Conservation (phyloP, 2,888 invertebrate species). For the Ecliptopera silaceata region DNA sequence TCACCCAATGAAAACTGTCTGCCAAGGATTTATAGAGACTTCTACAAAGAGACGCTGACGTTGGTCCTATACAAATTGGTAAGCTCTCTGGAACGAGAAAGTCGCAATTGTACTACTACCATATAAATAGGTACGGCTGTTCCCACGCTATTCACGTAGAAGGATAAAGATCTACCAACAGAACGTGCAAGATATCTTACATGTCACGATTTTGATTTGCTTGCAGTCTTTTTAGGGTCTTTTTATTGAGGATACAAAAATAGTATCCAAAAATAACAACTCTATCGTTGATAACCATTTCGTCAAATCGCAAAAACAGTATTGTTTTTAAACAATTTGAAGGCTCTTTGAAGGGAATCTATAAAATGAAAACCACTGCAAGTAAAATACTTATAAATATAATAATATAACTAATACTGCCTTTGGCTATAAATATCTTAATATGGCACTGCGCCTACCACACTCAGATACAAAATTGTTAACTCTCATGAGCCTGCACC, state of each 20-base stretch:
- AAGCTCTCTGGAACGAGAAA: slow-evolving; percentile 19
- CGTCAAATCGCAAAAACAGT: no score
- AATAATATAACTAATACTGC: no score
- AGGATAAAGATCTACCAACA: slow-evolving; percentile 29
- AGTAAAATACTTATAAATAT: no score
- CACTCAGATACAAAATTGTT: no score
- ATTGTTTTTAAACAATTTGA: no score
- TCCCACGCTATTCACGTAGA: slow-evolving; percentile 36
- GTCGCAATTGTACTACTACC: slow-evolving; percentile 15
- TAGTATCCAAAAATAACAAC: no score
- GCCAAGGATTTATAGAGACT: slow-evolving; percentile 3
- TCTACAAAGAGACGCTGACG: slow-evolving; percentile 15
- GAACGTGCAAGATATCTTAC: slow-evolving; percentile 38
- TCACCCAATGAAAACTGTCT: background rate
- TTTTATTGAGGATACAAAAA: slow-evolving; percentile 11
- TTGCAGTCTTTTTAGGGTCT: slow-evolving; percentile 23
- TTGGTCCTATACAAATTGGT: slow-evolving; percentile 20
- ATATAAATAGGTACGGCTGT: slow-evolving; percentile 24
- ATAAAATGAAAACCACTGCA: no score
- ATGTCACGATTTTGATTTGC: slow-evolving; percentile 28
- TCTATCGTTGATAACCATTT: no score
- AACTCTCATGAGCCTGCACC: no score
- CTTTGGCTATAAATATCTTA: no score
- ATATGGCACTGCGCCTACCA: no score
- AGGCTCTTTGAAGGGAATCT: no score